Base-by-base conservation (phyloP, 2,888 invertebrate genomes). In the Kryphioiulus occultus region DNA sequence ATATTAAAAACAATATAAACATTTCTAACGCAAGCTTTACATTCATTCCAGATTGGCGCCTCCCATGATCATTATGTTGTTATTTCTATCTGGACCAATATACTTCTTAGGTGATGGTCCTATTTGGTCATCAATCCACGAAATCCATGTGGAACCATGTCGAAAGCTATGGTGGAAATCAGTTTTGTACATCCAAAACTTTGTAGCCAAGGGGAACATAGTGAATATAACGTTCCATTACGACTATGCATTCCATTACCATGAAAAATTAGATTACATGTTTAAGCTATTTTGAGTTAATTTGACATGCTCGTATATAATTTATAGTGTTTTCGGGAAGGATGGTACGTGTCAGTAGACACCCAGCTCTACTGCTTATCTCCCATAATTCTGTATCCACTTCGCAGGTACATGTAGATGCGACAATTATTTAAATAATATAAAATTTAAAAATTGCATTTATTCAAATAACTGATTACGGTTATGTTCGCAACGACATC, bases 261-360 rank as follows among this genome's bases (percentile, higher is more conserved):
- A 44, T 44, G 44, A 10, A 15, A 17, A 47, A 17, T 17, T 1
- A 10, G 47, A n/a, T n/a, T 47, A 53, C 53, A n/a, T n/a, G 53
- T 9, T n/a, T 3, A 9, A 44, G 9, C 44, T 9, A 35, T 4
- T 35, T 2, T 7, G 7, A 35, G 35, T 35, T 35, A 44, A 44
- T 9, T 44, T 44, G 3, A 10, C 44, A 12, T 26, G 5, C 9
- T 26, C 10, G 26, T 26, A 68, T 26, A 12, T 26, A 68, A 68
- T n/a, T 68, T 68, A 17, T 42, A 84, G 84, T 84, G 84, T 22
- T 35, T 84, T 35, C 22, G 12, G 19, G 39, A n/a, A 35, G 35
- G n/a, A n/a, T 84, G 84, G 84, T 84, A 84, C n/a, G 5, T 84
- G n/a, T 35, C 84, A n/a, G 84, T 22, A 10, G 84, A 84, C n/a